These are phyloP conservation scores for Microlaimidae sp. DNA, from an alignment of 2,888 invertebrate species.

Conservation along the genomic window DNA sequence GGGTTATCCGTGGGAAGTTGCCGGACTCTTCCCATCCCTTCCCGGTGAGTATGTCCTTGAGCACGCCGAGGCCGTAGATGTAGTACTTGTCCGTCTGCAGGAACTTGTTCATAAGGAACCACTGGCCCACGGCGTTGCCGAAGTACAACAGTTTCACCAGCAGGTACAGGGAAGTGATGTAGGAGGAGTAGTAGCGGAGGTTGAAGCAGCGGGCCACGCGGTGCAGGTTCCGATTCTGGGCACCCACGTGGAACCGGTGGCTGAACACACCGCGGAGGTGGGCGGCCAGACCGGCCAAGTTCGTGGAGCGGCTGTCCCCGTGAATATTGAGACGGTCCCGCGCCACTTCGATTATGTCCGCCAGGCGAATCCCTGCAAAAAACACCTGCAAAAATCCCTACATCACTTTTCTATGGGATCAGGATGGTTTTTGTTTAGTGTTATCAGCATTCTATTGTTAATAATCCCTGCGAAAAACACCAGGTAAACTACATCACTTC, in stretches of 20 bases:
- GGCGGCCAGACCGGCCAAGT: slow-evolving; percentile 23
- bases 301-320: slow-evolving; percentile 19
- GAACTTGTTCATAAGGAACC: slow-evolving; percentile 31
- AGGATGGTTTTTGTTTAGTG: too few species aligned
- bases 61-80: slow-evolving; percentile 32
- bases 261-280: slow-evolving; percentile 31
- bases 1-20: slow-evolving; percentile 33
- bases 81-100: slow-evolving; percentile 29
- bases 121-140: slow-evolving; percentile 28
- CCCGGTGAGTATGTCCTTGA: slow-evolving; percentile 27
- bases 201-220: slow-evolving; percentile 27
- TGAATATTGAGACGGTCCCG: slow-evolving; percentile 30
- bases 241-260: slow-evolving; percentile 19
- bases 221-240: slow-evolving; percentile 6
- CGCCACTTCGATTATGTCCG: slow-evolving; percentile 32
- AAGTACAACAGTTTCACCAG: slow-evolving; percentile 27
- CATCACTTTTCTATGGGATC: too few species aligned
- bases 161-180: slow-evolving; percentile 29
- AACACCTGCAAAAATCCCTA: background rate
- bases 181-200: slow-evolving; percentile 31
- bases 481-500: too few species aligned
- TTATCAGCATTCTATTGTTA: too few species aligned
- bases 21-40: slow-evolving; percentile 16
- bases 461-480: too few species aligned
- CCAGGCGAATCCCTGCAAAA: slow-evolving; percentile 26